phyloP scores from a whole-genome alignment of 2,113 vertebrate genomes.

The Cervus canadensis region DNA sequence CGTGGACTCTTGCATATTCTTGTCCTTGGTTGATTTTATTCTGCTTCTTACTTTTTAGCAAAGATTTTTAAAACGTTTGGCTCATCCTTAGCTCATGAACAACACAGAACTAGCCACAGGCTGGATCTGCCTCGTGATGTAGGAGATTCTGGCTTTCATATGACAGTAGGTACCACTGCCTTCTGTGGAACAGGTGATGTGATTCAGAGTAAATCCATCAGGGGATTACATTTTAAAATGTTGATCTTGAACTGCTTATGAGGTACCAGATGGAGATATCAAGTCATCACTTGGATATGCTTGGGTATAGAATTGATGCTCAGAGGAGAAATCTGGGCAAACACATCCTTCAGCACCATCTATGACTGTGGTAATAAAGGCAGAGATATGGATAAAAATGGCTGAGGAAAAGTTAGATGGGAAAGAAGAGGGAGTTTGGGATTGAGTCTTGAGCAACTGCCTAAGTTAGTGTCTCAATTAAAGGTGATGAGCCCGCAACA shows the following conservation, averaged over 20 bases:
- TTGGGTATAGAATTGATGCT: background rate
- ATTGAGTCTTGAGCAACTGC: too few relatives aligned
- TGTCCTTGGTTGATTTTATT: background rate
- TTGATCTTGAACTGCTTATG: background rate
- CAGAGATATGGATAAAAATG: background rate
- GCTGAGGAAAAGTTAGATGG: background rate
- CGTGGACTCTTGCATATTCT: background rate
- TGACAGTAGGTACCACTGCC: background rate
- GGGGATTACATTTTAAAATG: background rate
- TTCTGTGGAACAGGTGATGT: background rate
- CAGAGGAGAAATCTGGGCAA: background rate
- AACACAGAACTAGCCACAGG: background rate
- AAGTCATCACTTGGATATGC: background rate
- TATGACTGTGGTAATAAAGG: background rate
- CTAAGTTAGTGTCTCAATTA: background rate
- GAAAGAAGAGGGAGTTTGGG: background rate
- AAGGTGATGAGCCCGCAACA: accelerated
- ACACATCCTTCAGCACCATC: accelerated
- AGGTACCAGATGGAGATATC: background rate
- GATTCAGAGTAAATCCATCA: background rate
- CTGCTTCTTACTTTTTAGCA: background rate
- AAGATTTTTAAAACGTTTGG: background rate
- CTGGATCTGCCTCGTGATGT: background rate
- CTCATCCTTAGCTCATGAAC: background rate
- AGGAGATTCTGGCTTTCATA: background rate